Base-by-base conservation (phyloP, 2,797 vertebrate species). In the Ambastaia sidthimunki region DNA sequence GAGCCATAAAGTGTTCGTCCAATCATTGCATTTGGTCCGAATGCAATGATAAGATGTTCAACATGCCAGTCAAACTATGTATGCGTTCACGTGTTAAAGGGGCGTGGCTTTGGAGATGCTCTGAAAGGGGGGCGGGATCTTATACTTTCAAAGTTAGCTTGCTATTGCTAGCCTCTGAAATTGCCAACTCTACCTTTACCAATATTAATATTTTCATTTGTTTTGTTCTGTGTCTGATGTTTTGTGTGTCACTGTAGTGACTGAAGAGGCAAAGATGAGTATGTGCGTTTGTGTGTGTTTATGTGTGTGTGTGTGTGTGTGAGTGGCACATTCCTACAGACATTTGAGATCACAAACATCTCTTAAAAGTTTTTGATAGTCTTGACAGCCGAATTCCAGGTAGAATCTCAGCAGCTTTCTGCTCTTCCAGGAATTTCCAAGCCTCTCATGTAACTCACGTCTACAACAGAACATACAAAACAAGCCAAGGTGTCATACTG, bases 321-420 rank as follows among this genome's bases (percentile, higher is more conserved):
- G 48, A 15, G 3, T 15, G 47, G 52, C 59, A 44, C 63, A 57
- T 76, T 68, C 74, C 52, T 28, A 52, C 44, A n/a, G 16, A 57
- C 63, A 68, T 69, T 18, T 59, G 65, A 75, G 44, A 66, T 68
- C 21, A 11, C 19, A 68, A 57, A 57, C 52, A 67, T 19, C 21
- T 68, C 52, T 25, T 28, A 59, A 31, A 59, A 69, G 13, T 34
- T 23, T 12, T 34, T 34, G 59, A 74, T 50, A 50, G 16, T 19
- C 21, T 67, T 76, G 65, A 76, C 65, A 69, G 34, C 21, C 25
- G 65, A 57, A 59, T 68, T 76, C 74, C 65, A 68, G 65, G 63
- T 25, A 68, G 63, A 59, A 28, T 65, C 44, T 67, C 12, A 66
- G 34, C 12, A 60, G 48, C n/a, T 41, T 52, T 57, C 11, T 48